Base-by-base conservation (phyloP, 2,888 invertebrate genomes). In the Alloscopus bannaensis region DNA sequence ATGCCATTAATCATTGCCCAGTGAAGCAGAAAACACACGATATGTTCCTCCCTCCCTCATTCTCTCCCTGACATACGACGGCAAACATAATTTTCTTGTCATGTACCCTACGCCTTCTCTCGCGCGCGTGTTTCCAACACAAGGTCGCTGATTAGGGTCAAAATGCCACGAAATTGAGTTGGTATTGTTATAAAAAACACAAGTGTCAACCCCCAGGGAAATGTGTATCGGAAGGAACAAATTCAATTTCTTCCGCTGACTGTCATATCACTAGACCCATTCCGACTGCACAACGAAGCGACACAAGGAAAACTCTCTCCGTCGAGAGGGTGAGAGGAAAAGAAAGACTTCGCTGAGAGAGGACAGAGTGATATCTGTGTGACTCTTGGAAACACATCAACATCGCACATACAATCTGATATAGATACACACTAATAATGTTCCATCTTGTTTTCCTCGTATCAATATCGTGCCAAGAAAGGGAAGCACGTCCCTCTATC, bases 81-180 rank as follows among this genome's bases (percentile, higher is more conserved):
- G n/a, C n/a, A n/a, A n/a, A n/a, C n/a, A n/a, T n/a, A n/a, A n/a
- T n/a, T n/a, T n/a, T n/a, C n/a, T n/a, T n/a, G n/a, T n/a, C n/a
- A n/a, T n/a, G n/a, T n/a, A n/a, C n/a, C n/a, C n/a, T n/a, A n/a
- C n/a, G n/a, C n/a, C n/a, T n/a, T n/a, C n/a, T n/a, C n/a, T n/a
- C n/a, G n/a, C n/a, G n/a, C n/a, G n/a, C n/a, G n/a, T n/a, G n/a
- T n/a, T 24, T 22, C 26, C 11, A 16, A 26, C 22, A 64, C 45
- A 64, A 70, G 77, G 55, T 65, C 77, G 50, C 73, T 80, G 82
- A 82, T 82, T 82, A 80, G 68, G 72, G 77, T 71, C 64, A 80
- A 80, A 82, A 80, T 82, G 79, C 69, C 76, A 66, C 69, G 71
- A 82, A 82, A 82, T 82, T 82, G 82, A 82, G 82, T 82, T 80